Evolutionary conservation across 2,797 vertebrate species (phyloP).

Genomic region (Gambelia wislizenii): DNA sequence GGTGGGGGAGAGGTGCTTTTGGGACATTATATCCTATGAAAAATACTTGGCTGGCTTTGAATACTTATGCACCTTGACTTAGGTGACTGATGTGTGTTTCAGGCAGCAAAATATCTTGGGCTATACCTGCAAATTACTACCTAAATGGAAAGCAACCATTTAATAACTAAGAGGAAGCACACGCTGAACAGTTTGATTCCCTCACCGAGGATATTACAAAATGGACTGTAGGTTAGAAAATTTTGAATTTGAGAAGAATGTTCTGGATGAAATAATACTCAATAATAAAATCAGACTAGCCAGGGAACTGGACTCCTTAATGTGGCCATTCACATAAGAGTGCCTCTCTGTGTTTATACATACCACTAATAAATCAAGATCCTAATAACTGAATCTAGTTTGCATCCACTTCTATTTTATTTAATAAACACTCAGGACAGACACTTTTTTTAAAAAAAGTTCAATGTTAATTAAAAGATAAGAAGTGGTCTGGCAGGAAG

Average conservation of each 20-base stretch:
- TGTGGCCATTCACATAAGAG: not conserved
- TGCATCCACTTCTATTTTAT: slow-evolving; percentile 63
- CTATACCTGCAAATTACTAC: not conserved
- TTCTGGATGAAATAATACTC: no score
- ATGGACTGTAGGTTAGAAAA: no score
- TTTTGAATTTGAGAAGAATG: no score
- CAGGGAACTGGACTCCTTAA: slow-evolving; percentile 45
- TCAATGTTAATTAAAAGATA: slow-evolving; percentile 84
- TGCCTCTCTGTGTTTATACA: slow-evolving; percentile 28
- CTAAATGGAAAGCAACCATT: not conserved
- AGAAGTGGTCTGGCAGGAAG: slow-evolving; percentile 68
- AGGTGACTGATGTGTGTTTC: not conserved
- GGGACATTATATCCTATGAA: no score
- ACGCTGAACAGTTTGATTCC: not conserved
- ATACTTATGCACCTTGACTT: no score
- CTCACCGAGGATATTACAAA: not conserved
- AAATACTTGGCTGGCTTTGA: no score
- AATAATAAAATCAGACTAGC: slow-evolving; percentile 51
- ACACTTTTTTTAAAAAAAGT: slow-evolving; percentile 77
- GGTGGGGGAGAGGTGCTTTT: no score
- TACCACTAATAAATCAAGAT: slow-evolving; percentile 37
- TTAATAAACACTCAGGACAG: slow-evolving; percentile 71
- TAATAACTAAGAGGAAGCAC: not conserved
- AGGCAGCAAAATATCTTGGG: not conserved
- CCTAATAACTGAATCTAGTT: slow-evolving; percentile 55